Base-by-base conservation (phyloP, 2,113 vertebrate genomes). In the Orycteropus afer region DNA sequence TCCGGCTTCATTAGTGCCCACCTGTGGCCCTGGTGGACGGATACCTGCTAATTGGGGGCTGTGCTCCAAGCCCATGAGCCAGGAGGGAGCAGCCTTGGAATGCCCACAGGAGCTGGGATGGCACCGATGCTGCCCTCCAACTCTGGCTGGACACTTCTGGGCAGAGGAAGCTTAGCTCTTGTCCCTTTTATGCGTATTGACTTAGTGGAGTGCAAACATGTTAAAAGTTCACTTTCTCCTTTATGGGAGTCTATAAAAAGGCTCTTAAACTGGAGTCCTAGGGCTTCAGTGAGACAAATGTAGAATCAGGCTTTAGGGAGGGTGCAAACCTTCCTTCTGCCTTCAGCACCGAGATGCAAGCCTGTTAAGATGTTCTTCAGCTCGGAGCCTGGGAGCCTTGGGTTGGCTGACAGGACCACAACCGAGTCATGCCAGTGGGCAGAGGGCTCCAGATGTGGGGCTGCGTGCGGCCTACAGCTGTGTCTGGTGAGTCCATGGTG, bases 171-270 rank as follows among this genome's bases (percentile, higher is more conserved):
- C 97, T 96, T 93, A 77, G 96, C 96, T 96, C 95, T 90, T 96
- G 93, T 97, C 96, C 96, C 97, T 98, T 98, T 98, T 98, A 98
- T 97, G 93, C 90, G 45, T 98, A 97, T 98, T 98, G 98, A 98
- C 98, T 98, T 98, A 98, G 98, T 89, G 89, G 96, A 98, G 98
- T 98, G 98, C 98, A 98, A 98, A 98, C 98, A 98, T 96, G 98
- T 97, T 98, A 98, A 98, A 98, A 98, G 97, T 98, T 98, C 98
- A 98, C 98, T 98, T 98, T 99, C 98, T 98, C 98, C 96, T 98
- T 98, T 99, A 98, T 98, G 98, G 20, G 97, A 98, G 98, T 98
- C 98, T 98, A 99, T 99, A 98, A 99, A 99, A 98, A 97, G 90
- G 96, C 98, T 98, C 98, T 99, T 99, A 99, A 99, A 98, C 80